Percentiles rank a stretch among this genome's conserved stretches.
phyloP scores from a whole-genome alignment of 2,113 vertebrate species.

The Eclectus roratus region DNA sequence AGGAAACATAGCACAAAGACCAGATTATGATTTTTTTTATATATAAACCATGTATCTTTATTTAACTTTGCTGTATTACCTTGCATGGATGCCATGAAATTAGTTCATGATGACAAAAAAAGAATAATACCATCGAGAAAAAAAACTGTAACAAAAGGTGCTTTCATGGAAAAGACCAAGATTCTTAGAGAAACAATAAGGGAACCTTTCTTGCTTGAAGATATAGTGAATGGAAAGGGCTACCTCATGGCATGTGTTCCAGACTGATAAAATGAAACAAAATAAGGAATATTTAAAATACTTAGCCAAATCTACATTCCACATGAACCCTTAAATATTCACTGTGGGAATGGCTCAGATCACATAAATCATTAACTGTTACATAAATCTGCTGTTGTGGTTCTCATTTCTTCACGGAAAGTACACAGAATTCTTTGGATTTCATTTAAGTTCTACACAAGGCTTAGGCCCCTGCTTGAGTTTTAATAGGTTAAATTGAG shows the following conservation, averaged over 20 bases:
- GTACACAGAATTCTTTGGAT: not conserved
- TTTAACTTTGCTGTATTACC: not conserved
- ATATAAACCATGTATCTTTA: not conserved
- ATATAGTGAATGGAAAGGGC: not conserved
- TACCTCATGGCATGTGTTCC: not conserved
- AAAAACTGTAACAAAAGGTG: not conserved
- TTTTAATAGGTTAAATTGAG: not conserved
- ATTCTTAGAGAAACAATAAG: not conserved
- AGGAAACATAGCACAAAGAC: not conserved
- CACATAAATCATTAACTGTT: not conserved
- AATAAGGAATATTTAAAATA: not conserved
- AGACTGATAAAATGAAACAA: not conserved
- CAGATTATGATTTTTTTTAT: not conserved
- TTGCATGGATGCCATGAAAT: not conserved
- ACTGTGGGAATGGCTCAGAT: not conserved
- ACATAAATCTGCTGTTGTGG: not conserved
- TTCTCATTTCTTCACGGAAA: not conserved
- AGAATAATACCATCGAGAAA: not conserved
- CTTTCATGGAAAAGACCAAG: not conserved
- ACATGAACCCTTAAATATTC: not conserved
- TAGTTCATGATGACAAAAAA: not conserved
- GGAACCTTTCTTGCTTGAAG: not conserved
- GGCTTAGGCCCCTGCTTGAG: not conserved
- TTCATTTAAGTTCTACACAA: not conserved
- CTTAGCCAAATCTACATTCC: not conserved